These are phyloP conservation scores for Neosilurus mollespiculum DNA, from an alignment of 2,797 vertebrate species.

Conservation along the genomic window DNA sequence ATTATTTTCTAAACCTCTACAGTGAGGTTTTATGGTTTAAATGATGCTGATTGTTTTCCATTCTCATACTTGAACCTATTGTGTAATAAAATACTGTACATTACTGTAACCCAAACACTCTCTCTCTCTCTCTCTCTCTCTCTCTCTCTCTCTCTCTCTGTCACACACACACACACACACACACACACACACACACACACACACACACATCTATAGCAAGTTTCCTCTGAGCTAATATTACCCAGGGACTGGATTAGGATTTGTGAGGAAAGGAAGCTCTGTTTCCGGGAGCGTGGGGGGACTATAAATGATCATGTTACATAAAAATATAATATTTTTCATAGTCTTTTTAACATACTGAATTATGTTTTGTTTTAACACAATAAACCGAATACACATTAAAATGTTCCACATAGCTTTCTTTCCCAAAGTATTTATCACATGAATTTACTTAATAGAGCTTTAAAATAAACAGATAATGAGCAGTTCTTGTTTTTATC, in stretches of 20 bases:
- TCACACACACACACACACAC: too few relatives aligned
- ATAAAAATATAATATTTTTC: not conserved
- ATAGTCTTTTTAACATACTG: not conserved
- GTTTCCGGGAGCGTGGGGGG: not conserved
- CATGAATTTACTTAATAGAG: not conserved
- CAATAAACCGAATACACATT: not conserved
- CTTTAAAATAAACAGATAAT: not conserved
- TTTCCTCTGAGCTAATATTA: slow-evolving; percentile 1
- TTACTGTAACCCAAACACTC: not conserved
- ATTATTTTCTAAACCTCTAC: not conserved
- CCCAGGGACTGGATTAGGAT: not conserved
- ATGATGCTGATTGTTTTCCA: not conserved
- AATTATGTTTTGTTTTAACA: not conserved
- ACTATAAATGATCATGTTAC: slow-evolving; percentile 11
- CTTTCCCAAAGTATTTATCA: too few relatives aligned
- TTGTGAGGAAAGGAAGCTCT: slow-evolving; percentile 9
- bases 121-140: too few relatives aligned
- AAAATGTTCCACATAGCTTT: too few relatives aligned
- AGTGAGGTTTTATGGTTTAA: not conserved
- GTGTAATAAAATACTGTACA: not conserved
- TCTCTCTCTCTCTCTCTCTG: too few relatives aligned
- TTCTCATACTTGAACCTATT: not conserved
- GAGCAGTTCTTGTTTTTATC: not conserved
- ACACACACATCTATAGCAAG: not conserved
- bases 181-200: not conserved